Base-by-base conservation (phyloP, 2,797 vertebrate species). In the Pangasius larnaudii region DNA sequence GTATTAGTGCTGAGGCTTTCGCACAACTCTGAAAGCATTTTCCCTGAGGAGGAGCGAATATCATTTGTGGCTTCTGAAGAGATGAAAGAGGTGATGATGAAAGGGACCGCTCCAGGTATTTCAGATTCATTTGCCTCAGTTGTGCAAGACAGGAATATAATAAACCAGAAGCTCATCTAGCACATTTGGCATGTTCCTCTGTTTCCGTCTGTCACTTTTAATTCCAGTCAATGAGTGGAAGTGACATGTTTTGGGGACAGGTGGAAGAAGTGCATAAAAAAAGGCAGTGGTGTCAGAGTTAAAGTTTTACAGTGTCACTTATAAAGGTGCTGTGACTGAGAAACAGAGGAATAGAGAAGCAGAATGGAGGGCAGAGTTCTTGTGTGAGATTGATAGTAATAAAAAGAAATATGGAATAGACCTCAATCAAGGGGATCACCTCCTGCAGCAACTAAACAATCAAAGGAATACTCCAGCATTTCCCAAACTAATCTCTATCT, bases 81-180 rank as follows among this genome's bases (percentile, higher is more conserved):
- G 56, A 81, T 81, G 33, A 81, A 59, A 90, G 87, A 85, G 58
- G 78, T 0, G 53, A 51, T 49, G 67, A 16, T 51, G 63, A 89
- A 82, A 80, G 74, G 22, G 13, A 39, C 39, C 71, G 85, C 84
- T 86, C 51, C 58, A 72, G 86, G 78, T 82, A 87, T 71, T 27
- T 81, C 56, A 59, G 56, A 8, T 39, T 81, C 56, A 27, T 81
- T 72, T 33, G 24, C 53, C 63, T 33, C 24, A 14, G 72, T 59
- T 59, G 36, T 59, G 22, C 33, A 59, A 27, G 78, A 59, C 56
- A 39, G 33, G 27, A 81, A 59, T 58, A 80, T 81, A 36, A 58
- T 58, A 79, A 56, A 22, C 18, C 51, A 33, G 77, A 2, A 33
- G 77, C 77, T 22, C 18, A 19, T 22, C 77, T 79, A 33, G n/a